Percentiles rank a stretch among this genome's conserved stretches.
Conservation (phyloP, 2,797 vertebrate genomes). For the Takifugu rubripes region DNA sequence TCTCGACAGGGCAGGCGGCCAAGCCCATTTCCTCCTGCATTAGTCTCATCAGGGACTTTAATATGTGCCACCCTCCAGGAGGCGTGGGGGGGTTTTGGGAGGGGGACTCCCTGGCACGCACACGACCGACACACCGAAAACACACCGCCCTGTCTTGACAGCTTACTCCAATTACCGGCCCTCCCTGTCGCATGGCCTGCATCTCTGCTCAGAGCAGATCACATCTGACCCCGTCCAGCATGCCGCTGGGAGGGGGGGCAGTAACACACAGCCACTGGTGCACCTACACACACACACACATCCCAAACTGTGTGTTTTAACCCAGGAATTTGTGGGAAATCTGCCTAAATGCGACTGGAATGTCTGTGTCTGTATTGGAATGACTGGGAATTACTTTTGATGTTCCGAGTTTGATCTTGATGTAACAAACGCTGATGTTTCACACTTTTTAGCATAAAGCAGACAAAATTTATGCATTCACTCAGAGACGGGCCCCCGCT, state of each 20-base stretch:
- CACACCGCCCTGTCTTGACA: slow-evolving; percentile 64
- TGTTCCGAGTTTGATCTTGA: background rate
- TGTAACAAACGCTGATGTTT: background rate
- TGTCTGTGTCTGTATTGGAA: background rate
- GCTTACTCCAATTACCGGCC: slow-evolving; percentile 72
- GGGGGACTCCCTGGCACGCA: slow-evolving; percentile 33
- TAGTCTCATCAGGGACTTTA: slow-evolving; percentile 74
- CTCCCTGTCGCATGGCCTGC: slow-evolving; percentile 61
- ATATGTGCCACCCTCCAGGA: slow-evolving; percentile 67
- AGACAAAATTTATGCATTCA: background rate
- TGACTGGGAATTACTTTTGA: background rate
- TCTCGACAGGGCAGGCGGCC: slow-evolving; percentile 42
- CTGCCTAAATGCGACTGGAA: too few relatives aligned
- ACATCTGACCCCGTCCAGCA: slow-evolving; percentile 61
- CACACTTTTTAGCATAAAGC: slow-evolving; percentile 1
- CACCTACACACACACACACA: slow-evolving; percentile 25
- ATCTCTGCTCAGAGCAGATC: slow-evolving; percentile 61
- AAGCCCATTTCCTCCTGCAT: slow-evolving; percentile 70
- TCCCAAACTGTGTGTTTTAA: slow-evolving; percentile 27
- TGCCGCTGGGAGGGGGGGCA: slow-evolving; percentile 35
- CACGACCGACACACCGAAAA: slow-evolving; percentile 29
- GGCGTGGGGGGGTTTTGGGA: slow-evolving; percentile 54
- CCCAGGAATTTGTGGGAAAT: too few relatives aligned
- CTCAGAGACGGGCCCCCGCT: background rate
- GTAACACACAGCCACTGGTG: slow-evolving; percentile 16